Conservation (phyloP, 1,140 invertebrate genomes). For the Cylas formicarius region DNA sequence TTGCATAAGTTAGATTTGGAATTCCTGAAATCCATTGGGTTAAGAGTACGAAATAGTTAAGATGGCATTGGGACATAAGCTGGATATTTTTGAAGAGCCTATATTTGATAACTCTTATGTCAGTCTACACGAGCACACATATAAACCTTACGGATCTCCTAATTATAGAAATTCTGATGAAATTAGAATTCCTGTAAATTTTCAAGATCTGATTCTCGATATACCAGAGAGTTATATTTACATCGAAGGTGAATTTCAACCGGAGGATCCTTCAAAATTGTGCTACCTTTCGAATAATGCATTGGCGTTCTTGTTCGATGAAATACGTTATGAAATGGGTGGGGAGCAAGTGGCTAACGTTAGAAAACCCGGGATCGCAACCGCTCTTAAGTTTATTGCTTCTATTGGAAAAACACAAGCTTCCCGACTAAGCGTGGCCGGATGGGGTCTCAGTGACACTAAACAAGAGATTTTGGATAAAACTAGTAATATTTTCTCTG, state of each 20-base stretch:
- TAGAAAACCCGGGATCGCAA: no score
- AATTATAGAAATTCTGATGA: conserved; percentile 23
- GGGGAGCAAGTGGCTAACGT: conserved; percentile 9
- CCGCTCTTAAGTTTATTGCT: no score
- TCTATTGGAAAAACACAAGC: no score
- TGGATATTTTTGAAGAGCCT: conserved; percentile 1
- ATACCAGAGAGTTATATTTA: conserved; percentile 24
- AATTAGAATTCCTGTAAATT: conserved; percentile 25
- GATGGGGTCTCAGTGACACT: conserved; percentile 2
- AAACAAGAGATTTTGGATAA: not conserved
- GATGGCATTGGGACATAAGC: no score
- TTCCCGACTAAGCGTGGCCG: no score
- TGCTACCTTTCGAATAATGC: conserved; percentile 7
- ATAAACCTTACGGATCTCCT: conserved; percentile 19
- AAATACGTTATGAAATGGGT: conserved; percentile 9
- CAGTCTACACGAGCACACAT: conserved; percentile 16
- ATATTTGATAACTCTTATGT: conserved; percentile 6
- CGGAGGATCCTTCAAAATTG: not conserved
- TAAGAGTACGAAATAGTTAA: no score
- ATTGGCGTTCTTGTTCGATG: conserved; percentile 13
- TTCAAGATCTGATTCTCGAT: conserved; percentile 23
- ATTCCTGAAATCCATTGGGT: no score
- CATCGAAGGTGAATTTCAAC: conserved; percentile 22
- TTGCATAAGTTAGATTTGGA: no score
- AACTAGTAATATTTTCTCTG: no score